Base-by-base conservation (phyloP, 2,888 invertebrate genomes). In the Drosophila emarginata region DNA sequence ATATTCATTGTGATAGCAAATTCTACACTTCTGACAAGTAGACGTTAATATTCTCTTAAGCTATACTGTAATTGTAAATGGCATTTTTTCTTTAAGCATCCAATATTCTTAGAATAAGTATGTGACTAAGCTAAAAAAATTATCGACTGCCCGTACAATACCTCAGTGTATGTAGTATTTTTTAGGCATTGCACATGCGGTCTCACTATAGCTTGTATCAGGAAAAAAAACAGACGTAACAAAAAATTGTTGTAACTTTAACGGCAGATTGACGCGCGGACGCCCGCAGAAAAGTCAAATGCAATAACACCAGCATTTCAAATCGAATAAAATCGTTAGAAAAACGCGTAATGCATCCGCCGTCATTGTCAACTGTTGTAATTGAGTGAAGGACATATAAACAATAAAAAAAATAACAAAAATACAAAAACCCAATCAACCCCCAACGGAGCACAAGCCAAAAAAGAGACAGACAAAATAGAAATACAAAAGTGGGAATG, bases 141-240 rank as follows among this genome's bases (percentile, higher is more conserved):
- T 26, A 26, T 26, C 51, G 51, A 26, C 26, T n/a, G 7, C 2
- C 14, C 12, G 51, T 7, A n/a, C 1, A 37, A 3, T 12, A 4
- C 26, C 26, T 26, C 9, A 14, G 12, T 11, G 4, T 26, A 12
- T 12, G 2, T 54, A 12, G 15, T 5, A 54, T 54, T 54, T 54
- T 28, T 52, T 2, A 15, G 23, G 53, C 18, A 54, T 32, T 54
- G 53, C 18, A 14, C 0, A 11, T 11, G n/a, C 15, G 53, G 53
- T 54, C 32, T 12, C 32, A 54, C 53, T 12, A 18, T 12, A 45
- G 4, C n/a, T 9, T 11, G n/a, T 26, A 9, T 14, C 7, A 9
- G 14, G 6, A 36, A 60, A 60, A 60, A 23, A 23, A 39, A 54
- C 36, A 54, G 54, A 54, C 54, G 54, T 54, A 54, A 54, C 54